Base-by-base conservation (phyloP, 2,888 invertebrate species). In the Clanis bilineata region DNA sequence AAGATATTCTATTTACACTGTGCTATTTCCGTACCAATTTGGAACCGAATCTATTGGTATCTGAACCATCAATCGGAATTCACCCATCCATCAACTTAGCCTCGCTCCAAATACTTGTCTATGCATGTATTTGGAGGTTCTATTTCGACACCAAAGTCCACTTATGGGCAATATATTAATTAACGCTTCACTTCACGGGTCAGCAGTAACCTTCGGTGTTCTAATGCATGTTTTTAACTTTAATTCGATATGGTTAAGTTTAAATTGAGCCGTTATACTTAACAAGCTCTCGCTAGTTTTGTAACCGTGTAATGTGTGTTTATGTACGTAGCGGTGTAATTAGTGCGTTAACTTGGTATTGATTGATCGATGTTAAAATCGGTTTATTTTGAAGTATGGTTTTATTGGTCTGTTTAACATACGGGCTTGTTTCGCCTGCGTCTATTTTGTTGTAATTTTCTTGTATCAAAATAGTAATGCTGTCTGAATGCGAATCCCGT, bases 161-260 rank as follows among this genome's bases (percentile, higher is more conserved):
- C 9, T 51, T 28, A 51, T 51, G 15, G 28, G 51, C 32, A 51
- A 77, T 77, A 71, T 75, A 65, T 76, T 77, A 77, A 79, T 79
- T 72, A 76, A 73, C 66, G 74, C 72, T 70, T 72, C 68, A 71
- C 65, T 76, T 62, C 64, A 66, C 68, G 73, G 76, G 74, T 79
- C 77, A 73, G 12, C 70, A 67, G 65, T 61, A 68, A 68, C 77
- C 77, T 77, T 71, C 66, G 51, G 47, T 51, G 18, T 32, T 28
- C 51, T 51, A 51, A 51, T 51, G 51, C 28, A 18, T 15, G 51
- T 51, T 28, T 54, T 60, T 44, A 61, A 63, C 45, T 63, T 63
- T 56, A 65, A 60, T 60, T 28, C 51, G 60, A 65, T 65, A 56
- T n/a, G n/a, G 56, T 65, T 66, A 57, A 63, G 58, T 41, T 58